These are phyloP conservation scores for Xiphophorus hellerii DNA, from an alignment of 2,113 vertebrate genomes.

Conservation along the genomic window DNA sequence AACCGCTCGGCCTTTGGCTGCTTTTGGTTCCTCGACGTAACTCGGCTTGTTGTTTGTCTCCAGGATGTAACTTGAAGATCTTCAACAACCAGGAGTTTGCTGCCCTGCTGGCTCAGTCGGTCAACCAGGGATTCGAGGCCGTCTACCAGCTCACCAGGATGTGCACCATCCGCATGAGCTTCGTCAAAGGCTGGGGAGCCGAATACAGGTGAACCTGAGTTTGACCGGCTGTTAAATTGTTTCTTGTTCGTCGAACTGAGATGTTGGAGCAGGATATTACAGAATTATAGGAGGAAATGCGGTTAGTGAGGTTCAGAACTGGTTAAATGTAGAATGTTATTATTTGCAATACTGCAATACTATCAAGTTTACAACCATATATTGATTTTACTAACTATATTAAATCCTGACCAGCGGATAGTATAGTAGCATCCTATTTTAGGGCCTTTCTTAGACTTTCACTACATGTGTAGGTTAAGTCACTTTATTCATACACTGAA, in stretches of 20 bases:
- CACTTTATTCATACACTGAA: no score
- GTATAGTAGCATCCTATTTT: neutral
- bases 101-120: slow-evolving; percentile 94
- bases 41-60: neutral
- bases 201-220: slow-evolving; percentile 90
- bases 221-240: neutral
- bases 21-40: neutral
- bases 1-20: neutral
- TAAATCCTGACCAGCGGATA: neutral
- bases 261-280: neutral
- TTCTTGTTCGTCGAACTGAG: neutral
- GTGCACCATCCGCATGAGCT: slow-evolving; percentile 99
- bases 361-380: no score
- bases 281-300: neutral
- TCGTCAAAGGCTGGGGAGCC: slow-evolving; percentile 98
- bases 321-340: neutral
- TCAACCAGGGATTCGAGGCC: slow-evolving; percentile 98
- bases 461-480: neutral
- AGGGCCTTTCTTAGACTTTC: no score
- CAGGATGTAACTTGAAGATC: slow-evolving; percentile 99
- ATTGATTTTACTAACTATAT: no score
- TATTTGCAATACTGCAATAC: neutral
- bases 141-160: slow-evolving; percentile 98
- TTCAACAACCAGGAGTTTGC: slow-evolving; percentile 99
- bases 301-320: no score